Evolutionary conservation across 2,113 vertebrate species (phyloP), one percentile per base, ranked within the genome.

Genomic region (Silurus asotus): DNA sequence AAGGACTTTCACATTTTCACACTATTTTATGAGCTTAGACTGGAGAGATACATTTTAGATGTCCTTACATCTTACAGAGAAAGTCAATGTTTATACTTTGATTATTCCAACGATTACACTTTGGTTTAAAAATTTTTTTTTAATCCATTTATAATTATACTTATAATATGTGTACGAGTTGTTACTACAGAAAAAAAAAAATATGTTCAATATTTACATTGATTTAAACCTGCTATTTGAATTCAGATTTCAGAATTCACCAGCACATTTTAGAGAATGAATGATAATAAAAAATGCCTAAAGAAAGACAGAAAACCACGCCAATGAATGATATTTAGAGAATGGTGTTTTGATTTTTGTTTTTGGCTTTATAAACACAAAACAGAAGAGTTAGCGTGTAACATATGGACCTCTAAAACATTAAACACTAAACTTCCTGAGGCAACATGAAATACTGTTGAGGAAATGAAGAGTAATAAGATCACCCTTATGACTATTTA

Each of bases 401-500:
- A 37, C 65, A 72, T 67, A 72, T 61, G 77, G 65, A 85, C 75
- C 62, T 62, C 49, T 74, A 59, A n/a, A 81, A 19, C 67, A 58
- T 67, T 86, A 86, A 74, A 74, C 65, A 51, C 37, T 58, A 74
- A 81, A 74, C 25, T 28, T 74, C 85, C 78, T n/a, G 67, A 86
- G 70, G 67, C 56, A n/a, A 59, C 56, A 82, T 75, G 55, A 75
- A 75, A 74, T 19, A 15, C 70, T 62, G 72, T 45, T 64, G 67
- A 86, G 78, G 78, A 84, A 86, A 81, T 81, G 23, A 81, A 61
- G 78, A 53, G 62, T 23, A 81, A 11, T 53, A 14, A 81, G n/a
- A 62, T 62, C 56, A 64, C 49, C 23, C 67, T 81, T n/a, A 86
- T 86, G 85, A 58, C 78, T 80, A 53, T 81, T 86, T 86, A 53